A percentile compares a stretch with the other conserved stretches of the same genome.
phyloP scores from a whole-genome alignment of 2,888 invertebrate genomes.

The Drosophila subsilvestris region DNA sequence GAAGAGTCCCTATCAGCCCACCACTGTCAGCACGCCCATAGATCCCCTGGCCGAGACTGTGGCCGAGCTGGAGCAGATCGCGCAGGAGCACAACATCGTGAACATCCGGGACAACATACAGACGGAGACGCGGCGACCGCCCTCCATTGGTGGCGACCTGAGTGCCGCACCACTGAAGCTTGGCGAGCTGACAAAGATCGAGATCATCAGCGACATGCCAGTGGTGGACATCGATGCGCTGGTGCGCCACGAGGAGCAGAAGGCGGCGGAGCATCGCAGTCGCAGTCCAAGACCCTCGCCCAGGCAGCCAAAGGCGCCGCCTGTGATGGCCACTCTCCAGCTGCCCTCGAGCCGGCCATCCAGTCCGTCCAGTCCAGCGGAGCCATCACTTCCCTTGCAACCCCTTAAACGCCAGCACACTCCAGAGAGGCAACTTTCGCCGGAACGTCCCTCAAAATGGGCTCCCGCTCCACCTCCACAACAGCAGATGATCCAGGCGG shows the following conservation, averaged over 20 bases:
- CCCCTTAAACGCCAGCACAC: conserved; percentile 78
- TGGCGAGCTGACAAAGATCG: conserved; percentile 74
- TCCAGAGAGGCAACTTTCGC: conserved; percentile 73
- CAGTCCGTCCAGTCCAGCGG: conserved; percentile 50
- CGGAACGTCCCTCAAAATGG: conserved; percentile 65
- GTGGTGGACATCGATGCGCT: conserved; percentile 72
- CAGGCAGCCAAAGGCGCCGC: conserved; percentile 62
- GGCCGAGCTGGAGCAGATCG: conserved; percentile 70
- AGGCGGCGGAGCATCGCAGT: conserved; percentile 64
- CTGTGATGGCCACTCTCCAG: conserved; percentile 61
- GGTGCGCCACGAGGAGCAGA: conserved; percentile 65
- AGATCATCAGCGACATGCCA: conserved; percentile 69
- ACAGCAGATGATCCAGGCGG: conserved; percentile 9
- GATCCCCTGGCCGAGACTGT: conserved; percentile 73
- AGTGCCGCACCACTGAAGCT: conserved; percentile 65
- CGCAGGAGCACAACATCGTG: conserved; percentile 72
- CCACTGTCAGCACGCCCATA: conserved; percentile 48
- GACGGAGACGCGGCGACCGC: conserved; percentile 75
- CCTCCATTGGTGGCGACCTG: conserved; percentile 69
- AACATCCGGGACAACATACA: conserved; percentile 79
- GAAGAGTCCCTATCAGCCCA: conserved; percentile 59
- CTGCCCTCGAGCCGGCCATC: conserved; percentile 54
- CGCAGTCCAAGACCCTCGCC: conserved; percentile 61
- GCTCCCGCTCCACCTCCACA: conserved; percentile 22
- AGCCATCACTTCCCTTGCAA: conserved; percentile 26